Conservation (phyloP, 2,113 vertebrate genomes). For the Hippocampus zosterae region DNA sequence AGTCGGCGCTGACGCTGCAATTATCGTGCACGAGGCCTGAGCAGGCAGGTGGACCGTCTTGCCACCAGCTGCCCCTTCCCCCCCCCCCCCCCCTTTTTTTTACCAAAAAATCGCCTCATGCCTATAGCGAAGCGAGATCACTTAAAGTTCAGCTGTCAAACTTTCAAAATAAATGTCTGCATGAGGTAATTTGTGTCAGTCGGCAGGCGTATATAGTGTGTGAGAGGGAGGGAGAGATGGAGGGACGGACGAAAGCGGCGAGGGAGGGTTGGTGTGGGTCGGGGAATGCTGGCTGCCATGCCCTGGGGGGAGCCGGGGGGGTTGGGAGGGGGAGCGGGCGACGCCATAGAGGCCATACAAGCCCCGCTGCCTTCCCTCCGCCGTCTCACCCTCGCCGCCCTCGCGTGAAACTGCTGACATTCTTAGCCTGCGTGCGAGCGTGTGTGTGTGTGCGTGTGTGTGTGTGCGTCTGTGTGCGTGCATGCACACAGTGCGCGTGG, state of each 20-base stretch:
- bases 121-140: conserved; percentile 66
- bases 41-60: conserved; percentile 57
- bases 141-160: conserved; percentile 71
- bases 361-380: conserved; percentile 60
- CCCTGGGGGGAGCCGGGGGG: conserved; percentile 64
- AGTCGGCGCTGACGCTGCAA: conserved; percentile 34
- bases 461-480: conserved; percentile 12
- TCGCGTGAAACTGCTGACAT: conserved; percentile 65
- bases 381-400: conserved; percentile 58
- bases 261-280: not conserved
- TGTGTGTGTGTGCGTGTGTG: conserved; percentile 13
- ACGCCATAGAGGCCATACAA: conserved; percentile 67
- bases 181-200: conserved; percentile 69
- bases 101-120: conserved; percentile 52
- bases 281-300: conserved; percentile 63
- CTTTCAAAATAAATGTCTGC: conserved; percentile 69
- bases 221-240: not conserved
- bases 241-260: not conserved
- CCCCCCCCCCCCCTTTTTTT: too few species aligned
- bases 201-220: conserved; percentile 41
- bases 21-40: conserved; percentile 43
- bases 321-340: conserved; percentile 44
- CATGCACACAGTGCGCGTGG: conserved; percentile 5
- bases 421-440: conserved; percentile 27
- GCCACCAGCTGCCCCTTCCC: conserved; percentile 51